phyloP scores from a whole-genome alignment of 2,888 invertebrate genomes.

The Eupsilia transversa region DNA sequence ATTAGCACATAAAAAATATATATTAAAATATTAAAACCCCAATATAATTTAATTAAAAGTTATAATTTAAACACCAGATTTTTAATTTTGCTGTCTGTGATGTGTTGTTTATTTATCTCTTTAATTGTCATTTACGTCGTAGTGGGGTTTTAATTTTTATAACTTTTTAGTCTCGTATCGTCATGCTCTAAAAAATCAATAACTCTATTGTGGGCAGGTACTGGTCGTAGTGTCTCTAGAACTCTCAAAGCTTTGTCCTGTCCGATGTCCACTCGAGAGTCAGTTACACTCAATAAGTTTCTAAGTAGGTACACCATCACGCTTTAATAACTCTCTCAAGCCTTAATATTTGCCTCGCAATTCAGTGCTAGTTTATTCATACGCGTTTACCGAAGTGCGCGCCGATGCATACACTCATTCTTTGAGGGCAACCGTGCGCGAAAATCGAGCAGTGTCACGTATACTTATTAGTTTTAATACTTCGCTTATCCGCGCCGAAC shows the following conservation, averaged over 20 bases:
- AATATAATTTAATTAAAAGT: too few relatives aligned
- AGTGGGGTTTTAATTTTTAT: too few relatives aligned
- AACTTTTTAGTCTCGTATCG: too few relatives aligned
- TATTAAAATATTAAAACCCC: too few relatives aligned
- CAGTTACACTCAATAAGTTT: not conserved
- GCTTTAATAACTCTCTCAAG: not conserved
- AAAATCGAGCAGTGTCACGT: constrained; percentile 61
- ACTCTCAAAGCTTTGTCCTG: not conserved
- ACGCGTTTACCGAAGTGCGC: constrained; percentile 31
- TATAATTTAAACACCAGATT: too few relatives aligned
- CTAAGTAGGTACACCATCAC: not conserved
- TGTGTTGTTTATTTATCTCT: too few relatives aligned
- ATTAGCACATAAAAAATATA: too few relatives aligned
- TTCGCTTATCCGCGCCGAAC: constrained; percentile 68
- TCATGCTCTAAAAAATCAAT: too few relatives aligned
- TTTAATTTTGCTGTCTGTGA: too few relatives aligned
- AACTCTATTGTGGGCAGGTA: too few relatives aligned
- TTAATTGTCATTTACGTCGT: too few relatives aligned
- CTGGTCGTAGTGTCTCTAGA: too few relatives aligned
- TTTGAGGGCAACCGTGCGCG: constrained; percentile 61
- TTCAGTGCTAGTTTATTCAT: constrained; percentile 26
- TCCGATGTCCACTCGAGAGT: not conserved
- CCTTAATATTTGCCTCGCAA: not conserved
- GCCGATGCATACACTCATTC: constrained; percentile 56
- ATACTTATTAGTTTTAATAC: constrained; percentile 69